Conservation (phyloP, 2,113 vertebrate genomes). For the Progne subis region DNA sequence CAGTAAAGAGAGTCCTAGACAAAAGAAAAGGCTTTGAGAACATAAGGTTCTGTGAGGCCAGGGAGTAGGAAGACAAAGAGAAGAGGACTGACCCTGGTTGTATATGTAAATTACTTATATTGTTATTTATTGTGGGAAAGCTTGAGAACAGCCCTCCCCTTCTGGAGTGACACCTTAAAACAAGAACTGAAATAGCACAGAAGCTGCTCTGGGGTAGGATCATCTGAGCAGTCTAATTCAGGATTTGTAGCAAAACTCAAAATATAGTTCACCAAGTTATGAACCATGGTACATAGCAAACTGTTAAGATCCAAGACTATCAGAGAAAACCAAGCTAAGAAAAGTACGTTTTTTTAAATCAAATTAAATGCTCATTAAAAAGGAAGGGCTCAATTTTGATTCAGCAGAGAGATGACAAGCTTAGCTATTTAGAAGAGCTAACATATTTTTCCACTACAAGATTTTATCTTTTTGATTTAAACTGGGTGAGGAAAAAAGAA, state of each 20-base stretch:
- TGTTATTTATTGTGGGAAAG: neutral
- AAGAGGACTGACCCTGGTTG: neutral
- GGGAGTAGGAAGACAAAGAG: neutral
- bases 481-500: rapidly evolving
- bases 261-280: neutral
- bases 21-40: neutral
- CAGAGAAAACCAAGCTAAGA: neutral
- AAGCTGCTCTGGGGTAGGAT: neutral
- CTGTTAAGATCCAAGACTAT: neutral
- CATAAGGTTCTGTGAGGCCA: neutral
- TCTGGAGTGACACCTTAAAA: neutral
- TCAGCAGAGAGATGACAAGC: neutral
- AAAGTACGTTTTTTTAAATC: neutral
- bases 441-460: neutral
- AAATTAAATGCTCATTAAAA: neutral
- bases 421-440: neutral
- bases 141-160: neutral
- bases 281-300: neutral
- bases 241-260: neutral
- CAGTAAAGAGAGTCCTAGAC: neutral
- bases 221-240: neutral
- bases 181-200: neutral
- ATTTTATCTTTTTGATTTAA: neutral
- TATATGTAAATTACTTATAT: neutral
- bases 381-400: neutral